A percentile compares a stretch with the other conserved stretches of the same genome.
phyloP scores from a whole-genome alignment of 2,888 invertebrate genomes.

The Asteroscopus sphinx region DNA sequence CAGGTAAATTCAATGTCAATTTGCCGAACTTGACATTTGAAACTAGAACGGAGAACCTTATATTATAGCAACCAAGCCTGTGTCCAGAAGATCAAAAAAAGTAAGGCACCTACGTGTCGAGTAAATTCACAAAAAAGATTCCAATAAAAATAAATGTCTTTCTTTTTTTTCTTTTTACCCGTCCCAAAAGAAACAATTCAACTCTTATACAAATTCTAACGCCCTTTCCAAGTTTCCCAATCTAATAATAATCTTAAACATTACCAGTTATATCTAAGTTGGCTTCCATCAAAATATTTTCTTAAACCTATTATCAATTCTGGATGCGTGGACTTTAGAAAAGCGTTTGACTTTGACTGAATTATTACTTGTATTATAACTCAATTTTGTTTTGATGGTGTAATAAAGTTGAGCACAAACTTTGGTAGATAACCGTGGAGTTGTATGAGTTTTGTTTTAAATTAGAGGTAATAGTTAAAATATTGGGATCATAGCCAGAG shows the following conservation, averaged over 20 bases:
- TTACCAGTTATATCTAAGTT: conserved; percentile 2
- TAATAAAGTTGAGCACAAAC: conserved; percentile 7
- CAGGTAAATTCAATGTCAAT: too few species aligned
- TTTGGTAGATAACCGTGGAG: conserved; percentile 1
- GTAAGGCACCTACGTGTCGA: too few species aligned
- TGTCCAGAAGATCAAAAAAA: too few species aligned
- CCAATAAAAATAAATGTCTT: too few species aligned
- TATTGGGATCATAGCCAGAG: too few species aligned
- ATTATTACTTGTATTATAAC: conserved; percentile 4
- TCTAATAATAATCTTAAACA: conserved; percentile 2
- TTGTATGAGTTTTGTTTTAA: neutral
- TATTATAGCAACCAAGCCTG: too few species aligned
- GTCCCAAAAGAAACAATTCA: neutral
- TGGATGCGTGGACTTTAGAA: conserved; percentile 2
- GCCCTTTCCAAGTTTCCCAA: neutral
- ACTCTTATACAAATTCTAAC: neutral
- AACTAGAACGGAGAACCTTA: too few species aligned
- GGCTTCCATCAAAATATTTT: conserved; percentile 1
- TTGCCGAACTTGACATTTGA: too few species aligned
- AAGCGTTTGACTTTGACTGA: conserved; percentile 17
- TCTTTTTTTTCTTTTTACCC: neutral
- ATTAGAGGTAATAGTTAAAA: neutral
- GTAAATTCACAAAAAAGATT: too few species aligned
- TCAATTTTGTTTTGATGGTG: conserved; percentile 11
- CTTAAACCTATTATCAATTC: conserved; percentile 8